These are phyloP conservation scores for Ricordea florida DNA, from an alignment of 92 coral and sea anemone genomes.

Conservation along the genomic window DNA sequence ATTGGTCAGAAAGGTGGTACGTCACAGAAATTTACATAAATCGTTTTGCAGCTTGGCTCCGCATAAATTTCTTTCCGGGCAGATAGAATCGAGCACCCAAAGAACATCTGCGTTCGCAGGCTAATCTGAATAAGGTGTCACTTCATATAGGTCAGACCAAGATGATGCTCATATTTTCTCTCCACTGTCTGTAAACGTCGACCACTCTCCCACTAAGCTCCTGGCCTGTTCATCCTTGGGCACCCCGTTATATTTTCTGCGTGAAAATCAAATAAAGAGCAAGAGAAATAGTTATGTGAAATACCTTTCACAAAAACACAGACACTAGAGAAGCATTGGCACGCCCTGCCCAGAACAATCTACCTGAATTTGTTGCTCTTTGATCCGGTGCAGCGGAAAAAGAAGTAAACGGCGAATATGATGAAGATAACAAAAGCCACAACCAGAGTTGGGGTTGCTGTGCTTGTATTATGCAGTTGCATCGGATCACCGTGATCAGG, in stretches of 20 bases:
- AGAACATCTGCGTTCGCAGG: background rate
- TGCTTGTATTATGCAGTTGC: background rate
- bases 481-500: no score
- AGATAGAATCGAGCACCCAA: no score
- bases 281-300: background rate
- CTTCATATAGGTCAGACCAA: no score
- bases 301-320: no score
- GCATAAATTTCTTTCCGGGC: no score
- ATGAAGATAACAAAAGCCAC: slow-evolving; percentile 5
- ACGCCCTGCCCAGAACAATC: no score
- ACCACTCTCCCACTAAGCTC: slow-evolving; percentile 36
- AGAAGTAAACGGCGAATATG: slow-evolving; percentile 36
- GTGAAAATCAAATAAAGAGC: background rate
- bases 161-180: slow-evolving; percentile 18
- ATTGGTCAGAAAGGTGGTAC: no score
- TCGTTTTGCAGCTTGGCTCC: no score
- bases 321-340: no score
- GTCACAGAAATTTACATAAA: no score
- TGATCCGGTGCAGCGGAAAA: slow-evolving; percentile 12
- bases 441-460: slow-evolving; percentile 13
- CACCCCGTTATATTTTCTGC: slow-evolving; percentile 10
- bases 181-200: slow-evolving; percentile 10
- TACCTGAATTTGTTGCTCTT: slow-evolving; percentile 12
- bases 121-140: no score
- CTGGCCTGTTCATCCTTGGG: slow-evolving; percentile 24